phyloP scores from a whole-genome alignment of 2,113 vertebrate genomes.

The Gobio gobio region DNA sequence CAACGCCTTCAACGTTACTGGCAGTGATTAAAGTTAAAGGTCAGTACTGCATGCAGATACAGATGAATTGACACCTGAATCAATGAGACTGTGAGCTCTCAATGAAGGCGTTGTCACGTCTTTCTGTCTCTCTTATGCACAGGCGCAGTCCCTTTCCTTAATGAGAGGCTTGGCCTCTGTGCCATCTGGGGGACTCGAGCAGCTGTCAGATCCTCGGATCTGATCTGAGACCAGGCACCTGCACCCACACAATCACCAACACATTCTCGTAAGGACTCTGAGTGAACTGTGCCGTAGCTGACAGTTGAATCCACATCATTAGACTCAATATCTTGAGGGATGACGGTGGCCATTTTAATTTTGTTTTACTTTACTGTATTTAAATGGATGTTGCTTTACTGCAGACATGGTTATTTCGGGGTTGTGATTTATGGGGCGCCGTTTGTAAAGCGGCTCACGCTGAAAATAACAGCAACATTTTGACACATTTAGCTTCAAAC shows the following conservation, averaged over 20 bases:
- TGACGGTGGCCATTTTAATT: background rate
- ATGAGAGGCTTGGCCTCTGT: conserved; percentile 42
- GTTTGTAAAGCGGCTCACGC: too few species aligned
- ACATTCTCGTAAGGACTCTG: conserved; percentile 12
- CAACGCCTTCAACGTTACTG: background rate
- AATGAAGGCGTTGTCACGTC: background rate
- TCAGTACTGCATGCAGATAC: background rate
- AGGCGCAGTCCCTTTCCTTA: conserved; percentile 18
- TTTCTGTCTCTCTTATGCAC: conserved; percentile 7
- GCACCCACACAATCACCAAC: conserved; percentile 41
- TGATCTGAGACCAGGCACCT: conserved; percentile 17
- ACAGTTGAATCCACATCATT: background rate
- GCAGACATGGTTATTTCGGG: background rate
- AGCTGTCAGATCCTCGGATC: conserved; percentile 42
- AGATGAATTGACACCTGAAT: conserved; percentile 1
- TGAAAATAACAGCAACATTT: too few species aligned
- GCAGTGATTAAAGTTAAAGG: conserved; percentile 5
- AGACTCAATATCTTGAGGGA: background rate
- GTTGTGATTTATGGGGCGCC: too few species aligned
- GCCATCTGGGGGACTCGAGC: conserved; percentile 42
- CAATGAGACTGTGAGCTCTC: background rate
- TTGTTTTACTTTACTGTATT: background rate
- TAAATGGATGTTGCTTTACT: background rate
- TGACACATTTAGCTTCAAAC: too few species aligned
- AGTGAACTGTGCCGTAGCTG: background rate